Evolutionary conservation across 2,888 invertebrate genomes (phyloP), one percentile per base, ranked within the genome.

Genomic region (Xanthostigma xanthostigma): DNA sequence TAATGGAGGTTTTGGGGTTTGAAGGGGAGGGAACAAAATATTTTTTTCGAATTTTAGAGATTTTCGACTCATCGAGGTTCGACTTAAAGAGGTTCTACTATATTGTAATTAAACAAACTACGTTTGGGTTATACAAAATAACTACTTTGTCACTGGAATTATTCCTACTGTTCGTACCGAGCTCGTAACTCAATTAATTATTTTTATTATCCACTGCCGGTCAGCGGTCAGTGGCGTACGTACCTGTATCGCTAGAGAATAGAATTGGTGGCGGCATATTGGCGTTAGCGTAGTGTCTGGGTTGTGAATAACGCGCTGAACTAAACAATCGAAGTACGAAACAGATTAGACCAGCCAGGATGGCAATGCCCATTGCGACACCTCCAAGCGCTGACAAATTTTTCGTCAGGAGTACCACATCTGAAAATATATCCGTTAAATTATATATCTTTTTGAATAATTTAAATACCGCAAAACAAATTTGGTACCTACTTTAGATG

Each of bases 301-400:
- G 84, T 55, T 75, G 70, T 53, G 71, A 67, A 59, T 74, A 75
- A 50, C 76, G 65, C 54, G 75, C 75, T 60, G 76, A 72, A 57
- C 84, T 84, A 71, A 91, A 91, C 58, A 91, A 74, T 64, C 86
- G 87, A 60, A 91, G 72, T 58, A 90, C 90, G 75, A 91, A 85
- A 71, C 91, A 91, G 60, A 91, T 83, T 57, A 91, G 76, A 45
- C 84, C 90, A 37, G 84, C 87, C 61, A 91, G 74, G 62, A 91
- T 79, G 58, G 88, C 85, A 64, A 91, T 83, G 54, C 90, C 90
- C 56, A 87, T 81, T 61, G 84, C 79, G 55, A 91, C 87, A 56
- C 88, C 88, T 62, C 90, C 75, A 61, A 91, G 74, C 58, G 90
- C 89, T 63, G 89, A 85, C 68, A 90, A 73, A 71, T 91, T 87